These are phyloP conservation scores for Ameiurus melas DNA, from an alignment of 2,113 vertebrate genomes.

Conservation along the genomic window DNA sequence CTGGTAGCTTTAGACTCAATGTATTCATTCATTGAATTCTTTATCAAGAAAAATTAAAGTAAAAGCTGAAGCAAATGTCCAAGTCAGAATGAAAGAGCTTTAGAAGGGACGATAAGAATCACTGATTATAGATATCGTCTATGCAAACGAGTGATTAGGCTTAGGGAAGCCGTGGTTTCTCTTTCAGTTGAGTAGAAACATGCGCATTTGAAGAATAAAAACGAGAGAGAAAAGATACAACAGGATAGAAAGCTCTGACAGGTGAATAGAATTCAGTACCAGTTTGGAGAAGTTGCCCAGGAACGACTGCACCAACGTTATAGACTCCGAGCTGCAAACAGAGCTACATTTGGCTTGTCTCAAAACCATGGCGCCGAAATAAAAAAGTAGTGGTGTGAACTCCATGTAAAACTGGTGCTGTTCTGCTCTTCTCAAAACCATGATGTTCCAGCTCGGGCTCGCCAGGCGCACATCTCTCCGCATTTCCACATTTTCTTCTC, in stretches of 20 bases:
- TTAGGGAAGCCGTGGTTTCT: background rate
- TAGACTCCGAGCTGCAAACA: slow-evolving; percentile 18
- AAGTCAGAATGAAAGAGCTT: background rate
- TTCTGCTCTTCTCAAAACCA: slow-evolving; percentile 17
- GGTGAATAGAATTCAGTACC: slow-evolving; percentile 19
- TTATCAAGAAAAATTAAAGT: background rate
- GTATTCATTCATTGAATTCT: no score
- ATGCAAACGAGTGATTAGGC: background rate
- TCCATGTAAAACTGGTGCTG: slow-evolving; percentile 25
- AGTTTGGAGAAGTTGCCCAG: background rate
- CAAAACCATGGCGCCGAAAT: slow-evolving; percentile 27
- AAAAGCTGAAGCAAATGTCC: background rate
- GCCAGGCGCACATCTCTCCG: background rate
- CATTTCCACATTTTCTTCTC: background rate
- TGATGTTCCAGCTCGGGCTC: slow-evolving; percentile 7
- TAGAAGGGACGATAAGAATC: background rate
- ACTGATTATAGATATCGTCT: background rate
- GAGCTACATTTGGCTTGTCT: slow-evolving; percentile 30
- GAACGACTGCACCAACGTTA: background rate
- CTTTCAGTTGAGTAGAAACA: background rate
- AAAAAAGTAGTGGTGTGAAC: slow-evolving; percentile 19
- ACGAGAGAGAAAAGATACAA: background rate
- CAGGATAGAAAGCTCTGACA: background rate
- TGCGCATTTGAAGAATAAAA: background rate
- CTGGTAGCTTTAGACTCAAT: no score